Evolutionary conservation across 2,113 vertebrate genomes (phyloP), one percentile per base, ranked within the genome.

Genomic region (Pelecanoides urinatrix): DNA sequence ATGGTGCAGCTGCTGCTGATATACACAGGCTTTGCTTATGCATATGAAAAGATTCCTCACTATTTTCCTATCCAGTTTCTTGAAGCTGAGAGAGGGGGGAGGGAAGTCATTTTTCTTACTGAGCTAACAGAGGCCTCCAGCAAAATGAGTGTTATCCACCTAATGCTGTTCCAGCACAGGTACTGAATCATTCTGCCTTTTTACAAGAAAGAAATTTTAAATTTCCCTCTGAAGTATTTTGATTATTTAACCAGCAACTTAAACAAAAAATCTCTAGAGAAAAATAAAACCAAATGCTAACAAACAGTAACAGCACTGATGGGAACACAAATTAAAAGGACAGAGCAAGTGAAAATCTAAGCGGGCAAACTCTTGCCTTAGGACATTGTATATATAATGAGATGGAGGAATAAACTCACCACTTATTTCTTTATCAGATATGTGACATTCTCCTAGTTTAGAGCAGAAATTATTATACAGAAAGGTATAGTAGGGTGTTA

Each of bases 351-450:
- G 89, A 88, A 96, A 96, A 96, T 96, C 68, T 90, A 49, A 94
- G 94, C 95, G 94, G 95, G 94, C 94, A 95, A 97, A 94, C 76
- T 87, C 85, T 88, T 94, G 90, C 95, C 93, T 96, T 92, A 96
- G 94, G 96, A 95, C 89, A 90, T 79, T 92, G 86, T 94, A 92
- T 96, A n/a, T 88, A 79, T 95, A 97, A 96, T 97, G 95, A 97
- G 91, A 90, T 85, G 0, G 3, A 97, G 89, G 86, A 88, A 86
- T 90, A 94, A 94, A 91, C 87, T 94, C 59, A 44, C 79, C 44
- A 11, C 75, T 89, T 94, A 67, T 50, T 92, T 74, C 49, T 80
- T 77, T 58, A 53, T 94, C 82, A 92, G 76, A 65, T 88, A 70
- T 34, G 79, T 96, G 86, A 94, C 92, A 76, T 95, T 96, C 61